Evolutionary conservation across 2,113 vertebrate genomes (phyloP).

Genomic region (Panthera uncia): DNA sequence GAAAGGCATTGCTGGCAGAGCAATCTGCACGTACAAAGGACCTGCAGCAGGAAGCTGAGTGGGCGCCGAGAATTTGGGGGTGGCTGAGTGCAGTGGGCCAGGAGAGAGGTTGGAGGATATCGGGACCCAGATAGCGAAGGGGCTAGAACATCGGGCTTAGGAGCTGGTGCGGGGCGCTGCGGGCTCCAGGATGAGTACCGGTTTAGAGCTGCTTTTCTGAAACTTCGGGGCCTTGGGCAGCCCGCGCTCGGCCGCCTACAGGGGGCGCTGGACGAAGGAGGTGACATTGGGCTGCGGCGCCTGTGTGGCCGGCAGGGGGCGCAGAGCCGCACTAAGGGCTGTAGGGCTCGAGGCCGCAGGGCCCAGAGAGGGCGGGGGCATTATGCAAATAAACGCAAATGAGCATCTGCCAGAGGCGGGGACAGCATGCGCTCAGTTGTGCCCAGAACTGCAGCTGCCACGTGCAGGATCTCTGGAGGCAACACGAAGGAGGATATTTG

Average conservation of each 20-base stretch:
- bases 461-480: slow-evolving; percentile 7
- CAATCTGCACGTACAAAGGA: neutral
- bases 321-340: neutral
- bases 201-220: neutral
- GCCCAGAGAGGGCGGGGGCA: neutral
- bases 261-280: neutral
- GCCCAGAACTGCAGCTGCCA: slow-evolving; percentile 14
- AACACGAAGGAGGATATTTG: neutral
- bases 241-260: neutral
- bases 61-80: neutral
- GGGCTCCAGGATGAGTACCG: neutral
- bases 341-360: neutral
- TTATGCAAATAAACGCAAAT: slow-evolving; percentile 64
- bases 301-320: slow-evolving; percentile 37
- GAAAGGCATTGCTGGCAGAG: neutral
- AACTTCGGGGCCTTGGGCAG: neutral
- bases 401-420: neutral
- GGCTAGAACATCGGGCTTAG: neutral
- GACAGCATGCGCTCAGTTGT: slow-evolving; percentile 3
- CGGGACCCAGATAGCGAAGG: neutral
- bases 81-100: neutral
- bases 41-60: neutral
- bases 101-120: neutral
- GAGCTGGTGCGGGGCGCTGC: neutral
- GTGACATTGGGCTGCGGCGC: neutral